These are phyloP conservation scores for Cinclus cinclus DNA, from an alignment of 2,113 vertebrate species.

Conservation along the genomic window DNA sequence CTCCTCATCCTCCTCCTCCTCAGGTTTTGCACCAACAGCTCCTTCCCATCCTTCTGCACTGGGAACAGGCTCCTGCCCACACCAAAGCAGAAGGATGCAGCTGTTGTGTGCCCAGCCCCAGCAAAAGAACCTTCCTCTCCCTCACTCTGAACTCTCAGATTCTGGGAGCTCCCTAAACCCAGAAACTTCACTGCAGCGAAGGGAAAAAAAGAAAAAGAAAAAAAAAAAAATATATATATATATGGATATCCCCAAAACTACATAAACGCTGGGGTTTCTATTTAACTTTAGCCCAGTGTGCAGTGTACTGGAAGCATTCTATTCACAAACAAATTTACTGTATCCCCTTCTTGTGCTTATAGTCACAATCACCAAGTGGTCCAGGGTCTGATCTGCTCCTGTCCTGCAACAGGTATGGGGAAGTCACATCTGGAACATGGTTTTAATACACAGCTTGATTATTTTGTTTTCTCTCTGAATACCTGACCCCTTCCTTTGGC, in stretches of 20 bases:
- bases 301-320: not conserved
- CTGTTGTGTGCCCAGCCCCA: not conserved
- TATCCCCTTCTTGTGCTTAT: not conserved
- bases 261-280: not conserved
- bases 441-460: not conserved
- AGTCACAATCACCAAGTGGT: not conserved
- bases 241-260: fast-evolving
- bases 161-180: not conserved
- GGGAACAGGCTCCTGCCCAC: not conserved
- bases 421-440: not conserved
- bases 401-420: not conserved
- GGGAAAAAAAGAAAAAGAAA: fast-evolving
- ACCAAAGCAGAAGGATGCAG: not conserved
- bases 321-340: not conserved
- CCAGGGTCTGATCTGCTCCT: not conserved
- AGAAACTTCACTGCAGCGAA: not conserved
- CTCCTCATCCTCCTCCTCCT: not conserved
- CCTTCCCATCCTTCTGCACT: not conserved
- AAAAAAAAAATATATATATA: too few species aligned
- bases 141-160: not conserved
- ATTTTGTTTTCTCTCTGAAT: not conserved
- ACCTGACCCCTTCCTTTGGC: not conserved
- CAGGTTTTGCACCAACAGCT: not conserved
- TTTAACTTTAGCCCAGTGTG: not conserved
- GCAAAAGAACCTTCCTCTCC: not conserved